Percentiles rank a stretch among this genome's conserved stretches.
Evolutionary conservation across 2,797 vertebrate species (phyloP).

Genomic region (Rhadinocentrus ornatus): DNA sequence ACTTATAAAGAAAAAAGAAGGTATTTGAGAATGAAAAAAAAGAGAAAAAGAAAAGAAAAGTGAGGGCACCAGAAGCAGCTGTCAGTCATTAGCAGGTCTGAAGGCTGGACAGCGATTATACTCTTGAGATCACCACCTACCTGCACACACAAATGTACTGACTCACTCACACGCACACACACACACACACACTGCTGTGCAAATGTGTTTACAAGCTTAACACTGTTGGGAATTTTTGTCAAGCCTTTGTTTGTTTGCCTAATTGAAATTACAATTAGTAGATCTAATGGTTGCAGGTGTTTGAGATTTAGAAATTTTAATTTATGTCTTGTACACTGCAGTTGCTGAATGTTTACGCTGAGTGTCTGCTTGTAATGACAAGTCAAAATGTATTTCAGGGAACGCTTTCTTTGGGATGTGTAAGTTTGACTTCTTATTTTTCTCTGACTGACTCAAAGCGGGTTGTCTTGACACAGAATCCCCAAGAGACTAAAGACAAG

Average conservation of each 20-base stretch:
- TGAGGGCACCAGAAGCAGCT: constrained; percentile 12
- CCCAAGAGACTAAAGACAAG: constrained; percentile 16
- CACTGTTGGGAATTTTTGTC: background rate
- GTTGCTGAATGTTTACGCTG: background rate
- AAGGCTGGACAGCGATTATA: constrained; percentile 10
- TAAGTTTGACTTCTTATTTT: background rate
- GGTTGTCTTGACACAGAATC: constrained; percentile 29
- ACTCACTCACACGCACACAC: background rate
- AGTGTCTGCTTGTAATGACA: background rate
- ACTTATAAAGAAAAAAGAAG: background rate
- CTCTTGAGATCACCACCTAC: background rate
- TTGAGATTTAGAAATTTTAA: constrained; percentile 1
- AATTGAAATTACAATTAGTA: constrained; percentile 14
- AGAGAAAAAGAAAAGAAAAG: background rate
- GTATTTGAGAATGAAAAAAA: background rate
- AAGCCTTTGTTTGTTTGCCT: constrained; percentile 3
- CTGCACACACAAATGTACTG: constrained; percentile 2
- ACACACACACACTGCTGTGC: background rate
- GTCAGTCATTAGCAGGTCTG: constrained; percentile 40
- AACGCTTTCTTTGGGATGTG: constrained; percentile 15
- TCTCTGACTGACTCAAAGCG: constrained; percentile 26
- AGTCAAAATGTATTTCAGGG: constrained; percentile 25
- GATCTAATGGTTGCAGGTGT: background rate
- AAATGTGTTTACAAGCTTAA: background rate
- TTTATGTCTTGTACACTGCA: background rate